Evolutionary conservation across 2,797 vertebrate genomes (phyloP), one percentile per base, ranked within the genome.

Genomic region (Intellagama lesueurii): DNA sequence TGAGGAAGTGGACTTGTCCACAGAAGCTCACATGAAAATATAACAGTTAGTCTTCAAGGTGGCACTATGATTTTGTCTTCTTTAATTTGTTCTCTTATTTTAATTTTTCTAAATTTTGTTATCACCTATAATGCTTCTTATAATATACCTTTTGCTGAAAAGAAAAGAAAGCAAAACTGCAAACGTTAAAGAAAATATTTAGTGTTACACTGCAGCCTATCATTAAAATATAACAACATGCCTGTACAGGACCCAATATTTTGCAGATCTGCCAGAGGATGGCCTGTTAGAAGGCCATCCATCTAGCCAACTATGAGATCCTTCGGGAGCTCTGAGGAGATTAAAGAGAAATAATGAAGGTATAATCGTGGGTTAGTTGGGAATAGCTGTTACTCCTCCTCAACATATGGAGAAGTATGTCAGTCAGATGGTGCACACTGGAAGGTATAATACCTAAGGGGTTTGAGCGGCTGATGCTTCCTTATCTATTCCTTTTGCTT

Each of bases 291-390:
- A 94, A 91, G 94, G 92, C 95, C 93, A 94, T 95, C 90, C 93
- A 94, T 96, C 93, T 96, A 90, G 92, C 93, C 94, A 95, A 94
- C 94, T 93, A 93, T 8, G 87, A 95, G 86, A 92, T 95, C 95
- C 95, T 94, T 47, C 94, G 95, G 94, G 95, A 96, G 14, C 92
- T 91, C 85, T 81, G 91, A 94, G 91, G 90, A 96, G 95, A 96
- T 96, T 96, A 96, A 95, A 96, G 94, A 94, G 92, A 96, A 96
- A 96, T 95, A 95, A 96, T 96, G 94, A 96, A 95, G 93, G 94
- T 94, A 95, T 96, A 96, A 96, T 96, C 93, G 92, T 94, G 94
- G 93, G 94, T 93, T 96, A 94, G 94, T 93, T 96, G 95, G 95
- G 94, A 96, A 96, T 96, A 96, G 95, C 85, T 93, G 92, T 92